Evolutionary conservation across 2,113 vertebrate genomes (phyloP).

Genomic region (Chascanopsetta lugubris): DNA sequence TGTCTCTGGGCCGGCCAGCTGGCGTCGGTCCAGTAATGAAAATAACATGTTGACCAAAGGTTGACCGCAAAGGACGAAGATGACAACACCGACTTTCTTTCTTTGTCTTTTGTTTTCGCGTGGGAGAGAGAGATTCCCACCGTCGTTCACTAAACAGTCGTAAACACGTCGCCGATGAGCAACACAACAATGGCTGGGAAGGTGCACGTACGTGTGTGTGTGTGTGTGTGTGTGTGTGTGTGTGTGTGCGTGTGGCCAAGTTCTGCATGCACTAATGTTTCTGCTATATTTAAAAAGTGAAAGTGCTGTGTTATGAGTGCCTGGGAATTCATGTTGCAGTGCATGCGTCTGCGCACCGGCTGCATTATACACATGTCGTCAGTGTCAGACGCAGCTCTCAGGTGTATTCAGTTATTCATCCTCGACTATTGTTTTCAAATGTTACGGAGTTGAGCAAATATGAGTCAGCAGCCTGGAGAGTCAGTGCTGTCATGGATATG

Average conservation of each 20-base stretch:
- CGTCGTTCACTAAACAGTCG: conserved; percentile 2
- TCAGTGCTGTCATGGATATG: too few species aligned
- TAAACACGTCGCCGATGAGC: conserved; percentile 42
- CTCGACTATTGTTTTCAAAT: too few species aligned
- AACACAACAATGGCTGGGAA: conserved; percentile 53
- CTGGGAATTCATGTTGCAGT: neutral
- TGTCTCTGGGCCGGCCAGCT: conserved; percentile 76
- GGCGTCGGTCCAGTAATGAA: conserved; percentile 82
- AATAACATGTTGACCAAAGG: conserved; percentile 84
- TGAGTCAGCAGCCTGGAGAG: too few species aligned
- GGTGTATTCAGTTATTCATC: too few species aligned
- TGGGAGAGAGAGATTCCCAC: conserved; percentile 39
- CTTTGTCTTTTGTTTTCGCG: conserved; percentile 41
- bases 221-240: neutral
- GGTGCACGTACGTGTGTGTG: neutral
- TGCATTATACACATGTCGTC: too few species aligned
- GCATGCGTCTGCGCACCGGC: too few species aligned
- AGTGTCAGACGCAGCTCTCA: too few species aligned
- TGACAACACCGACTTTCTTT: conserved; percentile 51
- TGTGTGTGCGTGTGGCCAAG: neutral
- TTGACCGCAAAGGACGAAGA: conserved; percentile 55
- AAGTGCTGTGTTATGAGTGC: neutral
- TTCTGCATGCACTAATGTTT: too few species aligned
- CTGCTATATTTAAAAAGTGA: neutral
- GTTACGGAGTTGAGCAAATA: too few species aligned